Evolutionary conservation across 2,797 vertebrate species (phyloP).

Genomic region (Pangasius krempfi): DNA sequence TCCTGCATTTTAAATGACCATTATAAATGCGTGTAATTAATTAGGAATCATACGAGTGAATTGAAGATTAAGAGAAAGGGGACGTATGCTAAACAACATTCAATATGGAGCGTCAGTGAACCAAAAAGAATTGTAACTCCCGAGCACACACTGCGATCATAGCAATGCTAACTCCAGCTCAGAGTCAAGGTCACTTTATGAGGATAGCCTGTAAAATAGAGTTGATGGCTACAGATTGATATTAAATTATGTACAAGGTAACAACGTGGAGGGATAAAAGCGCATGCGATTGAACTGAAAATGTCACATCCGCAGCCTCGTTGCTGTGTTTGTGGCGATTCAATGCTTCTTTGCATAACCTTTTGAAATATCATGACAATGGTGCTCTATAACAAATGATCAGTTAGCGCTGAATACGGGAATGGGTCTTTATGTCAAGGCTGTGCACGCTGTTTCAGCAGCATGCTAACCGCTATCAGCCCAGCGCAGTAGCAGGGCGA

Average conservation of each 20-base stretch:
- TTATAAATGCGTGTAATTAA: constrained; percentile 60
- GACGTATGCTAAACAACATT: constrained; percentile 36
- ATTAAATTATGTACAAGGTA: constrained; percentile 40
- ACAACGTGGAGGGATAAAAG: constrained; percentile 7
- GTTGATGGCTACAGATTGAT: constrained; percentile 7
- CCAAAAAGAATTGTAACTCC: neutral
- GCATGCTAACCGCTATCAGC: constrained; percentile 42
- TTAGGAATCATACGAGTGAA: constrained; percentile 43
- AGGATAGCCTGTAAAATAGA: constrained; percentile 13
- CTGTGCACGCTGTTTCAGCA: neutral
- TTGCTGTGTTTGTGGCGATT: neutral
- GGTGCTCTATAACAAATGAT: constrained; percentile 9
- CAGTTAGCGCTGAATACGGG: constrained; percentile 12
- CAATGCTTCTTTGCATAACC: constrained; percentile 44
- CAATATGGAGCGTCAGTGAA: neutral
- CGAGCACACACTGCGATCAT: neutral
- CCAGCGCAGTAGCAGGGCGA: constrained; percentile 15
- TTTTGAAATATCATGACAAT: constrained; percentile 40
- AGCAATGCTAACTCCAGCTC: neutral
- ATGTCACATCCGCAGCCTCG: constrained; percentile 21
- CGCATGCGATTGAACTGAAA: constrained; percentile 10
- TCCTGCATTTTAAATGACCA: constrained; percentile 59
- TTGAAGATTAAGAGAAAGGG: constrained; percentile 50
- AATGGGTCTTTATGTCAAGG: constrained; percentile 19
- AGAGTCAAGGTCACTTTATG: constrained; percentile 21